Percentiles rank a stretch among this genome's conserved stretches.
phyloP scores from a whole-genome alignment of 2,888 invertebrate species.

The Dastarcus helophoroides region DNA sequence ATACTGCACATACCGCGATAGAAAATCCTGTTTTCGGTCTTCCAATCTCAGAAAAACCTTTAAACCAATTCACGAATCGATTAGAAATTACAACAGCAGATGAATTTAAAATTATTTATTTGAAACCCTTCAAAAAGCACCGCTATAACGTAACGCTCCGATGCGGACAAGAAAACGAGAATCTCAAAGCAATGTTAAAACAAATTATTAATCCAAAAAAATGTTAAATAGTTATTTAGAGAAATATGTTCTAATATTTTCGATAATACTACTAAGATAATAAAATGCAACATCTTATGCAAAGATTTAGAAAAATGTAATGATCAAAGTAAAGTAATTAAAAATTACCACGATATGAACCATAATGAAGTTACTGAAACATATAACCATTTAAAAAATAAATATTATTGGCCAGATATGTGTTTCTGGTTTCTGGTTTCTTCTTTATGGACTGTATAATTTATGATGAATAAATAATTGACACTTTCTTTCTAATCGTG shows the following conservation, averaged over 20 bases:
- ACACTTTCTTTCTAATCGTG: too few species aligned
- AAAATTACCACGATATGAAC: constrained; percentile 8
- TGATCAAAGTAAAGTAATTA: constrained; percentile 7
- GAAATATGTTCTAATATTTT: constrained; percentile 4
- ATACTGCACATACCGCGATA: constrained; percentile 10
- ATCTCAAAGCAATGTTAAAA: constrained; percentile 11
- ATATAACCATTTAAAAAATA: too few species aligned
- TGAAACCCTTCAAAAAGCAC: constrained; percentile 13
- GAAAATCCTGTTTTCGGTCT: constrained; percentile 11
- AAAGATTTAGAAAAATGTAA: constrained; percentile 6
- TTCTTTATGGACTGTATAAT: too few species aligned
- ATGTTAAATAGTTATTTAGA: constrained; percentile 5
- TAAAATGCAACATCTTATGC: constrained; percentile 7
- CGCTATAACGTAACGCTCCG: constrained; percentile 8
- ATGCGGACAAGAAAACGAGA: constrained; percentile 8
- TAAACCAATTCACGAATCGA: constrained; percentile 11
- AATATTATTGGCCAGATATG: constrained; percentile 12
- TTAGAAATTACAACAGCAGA: constrained; percentile 11
- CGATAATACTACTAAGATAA: constrained; percentile 6
- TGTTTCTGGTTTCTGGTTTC: too few species aligned
- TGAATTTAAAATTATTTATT: constrained; percentile 7
- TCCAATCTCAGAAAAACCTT: constrained; percentile 14
- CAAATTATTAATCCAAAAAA: constrained; percentile 8
- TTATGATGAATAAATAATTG: too few species aligned
- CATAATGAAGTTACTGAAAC: too few species aligned